Evolutionary conservation across 2,797 vertebrate species (phyloP).

Genomic region (Furcifer pardalis): DNA sequence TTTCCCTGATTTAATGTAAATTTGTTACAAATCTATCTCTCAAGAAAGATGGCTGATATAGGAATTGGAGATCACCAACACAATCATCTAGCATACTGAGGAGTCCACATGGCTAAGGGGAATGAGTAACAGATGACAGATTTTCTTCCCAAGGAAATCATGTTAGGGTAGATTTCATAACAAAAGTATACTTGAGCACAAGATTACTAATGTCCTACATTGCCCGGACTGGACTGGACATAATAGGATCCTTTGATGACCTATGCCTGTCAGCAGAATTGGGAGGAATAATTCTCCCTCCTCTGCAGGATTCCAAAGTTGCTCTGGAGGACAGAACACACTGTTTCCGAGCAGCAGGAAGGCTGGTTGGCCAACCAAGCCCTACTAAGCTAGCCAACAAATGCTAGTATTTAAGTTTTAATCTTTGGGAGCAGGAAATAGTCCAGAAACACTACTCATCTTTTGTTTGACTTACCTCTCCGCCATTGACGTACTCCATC

Average conservation of each 20-base stretch:
- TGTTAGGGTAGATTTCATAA: background rate
- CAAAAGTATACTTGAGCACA: background rate
- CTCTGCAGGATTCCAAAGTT: background rate
- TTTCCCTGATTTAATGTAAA: background rate
- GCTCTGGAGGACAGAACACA: background rate
- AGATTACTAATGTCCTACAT: background rate
- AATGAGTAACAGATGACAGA: background rate
- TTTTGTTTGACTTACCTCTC: constrained; percentile 85
- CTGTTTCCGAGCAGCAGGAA: background rate
- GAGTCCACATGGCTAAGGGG: background rate
- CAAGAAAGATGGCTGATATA: background rate
- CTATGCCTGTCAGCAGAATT: background rate
- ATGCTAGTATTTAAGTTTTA: background rate
- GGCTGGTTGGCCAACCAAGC: background rate
- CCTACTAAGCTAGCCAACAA: background rate
- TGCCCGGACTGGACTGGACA: background rate
- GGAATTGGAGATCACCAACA: background rate
- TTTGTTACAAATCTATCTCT: background rate
- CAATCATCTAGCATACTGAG: background rate
- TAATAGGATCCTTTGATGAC: background rate
- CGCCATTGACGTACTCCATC: constrained; percentile 98
- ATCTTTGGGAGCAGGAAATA: background rate
- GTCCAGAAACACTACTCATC: constrained; percentile 19
- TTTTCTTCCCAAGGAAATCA: background rate
- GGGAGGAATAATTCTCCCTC: background rate